Evolutionary conservation across 2,113 vertebrate species (phyloP), one percentile per base, ranked within the genome.

Genomic region (Nanorana parkeri): DNA sequence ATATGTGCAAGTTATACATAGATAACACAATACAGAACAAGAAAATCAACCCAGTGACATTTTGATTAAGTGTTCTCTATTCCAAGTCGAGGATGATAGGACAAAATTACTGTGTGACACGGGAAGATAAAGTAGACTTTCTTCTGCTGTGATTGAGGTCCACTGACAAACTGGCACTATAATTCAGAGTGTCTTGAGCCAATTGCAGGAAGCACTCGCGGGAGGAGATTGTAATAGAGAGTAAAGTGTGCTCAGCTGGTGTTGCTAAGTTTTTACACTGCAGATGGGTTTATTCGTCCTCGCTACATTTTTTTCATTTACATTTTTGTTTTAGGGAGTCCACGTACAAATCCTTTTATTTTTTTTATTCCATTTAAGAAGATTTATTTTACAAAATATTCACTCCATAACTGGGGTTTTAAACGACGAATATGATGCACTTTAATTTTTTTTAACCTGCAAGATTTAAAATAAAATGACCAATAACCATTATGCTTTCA

Each of bases 1-100:
- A 83, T 83, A 76, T 76, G 80, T 83, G 71, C 71, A 75, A 83
- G 80, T 83, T 83, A 83, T 83, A 83, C 80, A 83, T 83, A 83
- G 80, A 83, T 83, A 83, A 83, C 80, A 83, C 69, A 83, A 76
- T 83, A 75, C 72, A 83, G 71, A 83, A 83, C 80, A 83, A 75
- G 80, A 83, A 83, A 83, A 83, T 83, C 80, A 83, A 83, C 71
- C 80, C 63, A 75, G 29, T 76, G 80, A 83, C 80, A 83, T 83
- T 83, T 83, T 83, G 80, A 83, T 83, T 83, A 83, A 83, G 80
- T 83, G 80, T 76, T 51, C 80, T 76, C 69, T 72, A 75, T 83
- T 83, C 71, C 68, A 83, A 83, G 80, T 83, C 72, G 80, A 68
- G 80, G 80, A 83, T 83, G 80, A 83, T 83, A 83, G 52, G 61